A percentile compares a stretch with the other conserved stretches of the same genome.
phyloP scores from a whole-genome alignment of 2,797 vertebrate genomes.

The Salarias fasciatus region DNA sequence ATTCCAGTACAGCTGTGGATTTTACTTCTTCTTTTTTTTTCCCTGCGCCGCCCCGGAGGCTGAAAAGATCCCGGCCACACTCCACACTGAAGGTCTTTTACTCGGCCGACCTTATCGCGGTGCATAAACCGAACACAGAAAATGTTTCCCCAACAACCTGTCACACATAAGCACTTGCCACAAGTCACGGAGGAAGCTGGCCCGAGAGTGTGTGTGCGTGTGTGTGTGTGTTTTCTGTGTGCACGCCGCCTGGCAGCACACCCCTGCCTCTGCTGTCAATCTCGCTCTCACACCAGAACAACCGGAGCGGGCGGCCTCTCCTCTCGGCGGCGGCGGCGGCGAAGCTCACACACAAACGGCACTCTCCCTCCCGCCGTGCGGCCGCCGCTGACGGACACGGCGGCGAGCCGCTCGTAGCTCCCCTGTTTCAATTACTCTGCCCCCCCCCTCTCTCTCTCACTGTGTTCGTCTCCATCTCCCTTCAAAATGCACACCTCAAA shows the following conservation, averaged over 20 bases:
- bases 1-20: slow-evolving; percentile 34
- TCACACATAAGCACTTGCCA: slow-evolving; percentile 62
- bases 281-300: slow-evolving; percentile 64
- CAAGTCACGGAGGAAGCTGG: slow-evolving; percentile 44
- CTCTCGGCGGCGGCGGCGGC: slow-evolving; percentile 16
- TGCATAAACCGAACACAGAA: slow-evolving; percentile 60
- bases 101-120: slow-evolving; percentile 59
- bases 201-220: background rate
- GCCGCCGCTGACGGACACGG: slow-evolving; percentile 58
- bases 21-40: background rate
- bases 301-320: slow-evolving; percentile 56
- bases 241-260: slow-evolving; percentile 49
- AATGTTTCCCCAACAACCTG: slow-evolving; percentile 66
- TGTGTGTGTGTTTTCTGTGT: slow-evolving; percentile 27
- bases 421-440: slow-evolving; percentile 68
- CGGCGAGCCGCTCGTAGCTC: slow-evolving; percentile 34
- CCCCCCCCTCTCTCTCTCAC: slow-evolving; percentile 7
- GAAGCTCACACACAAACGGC: slow-evolving; percentile 46
- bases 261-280: slow-evolving; percentile 69
- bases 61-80: slow-evolving; percentile 43
- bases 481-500: slow-evolving; percentile 35
- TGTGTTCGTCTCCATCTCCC: slow-evolving; percentile 21
- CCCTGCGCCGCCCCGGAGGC: slow-evolving; percentile 28
- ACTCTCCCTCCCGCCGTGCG: slow-evolving; percentile 44
- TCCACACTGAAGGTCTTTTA: slow-evolving; percentile 45